Evolutionary conservation across 1,140 invertebrate genomes (phyloP).

Genomic region (Dinoponera quadriceps): DNA sequence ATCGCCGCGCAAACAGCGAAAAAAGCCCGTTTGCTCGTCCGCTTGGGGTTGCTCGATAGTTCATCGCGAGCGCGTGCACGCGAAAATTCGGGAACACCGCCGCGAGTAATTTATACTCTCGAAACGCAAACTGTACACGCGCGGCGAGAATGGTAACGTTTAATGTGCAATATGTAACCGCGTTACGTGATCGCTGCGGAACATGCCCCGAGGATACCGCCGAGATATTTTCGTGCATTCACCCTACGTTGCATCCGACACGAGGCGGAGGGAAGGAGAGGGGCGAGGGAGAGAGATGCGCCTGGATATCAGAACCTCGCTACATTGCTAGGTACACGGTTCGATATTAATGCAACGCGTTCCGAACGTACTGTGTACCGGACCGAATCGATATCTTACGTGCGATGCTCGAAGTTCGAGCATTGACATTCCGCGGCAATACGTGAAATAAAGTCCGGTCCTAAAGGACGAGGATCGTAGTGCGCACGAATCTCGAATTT

Average conservation of each 20-base stretch:
- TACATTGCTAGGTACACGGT: constrained; percentile 50
- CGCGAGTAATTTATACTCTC: constrained; percentile 29
- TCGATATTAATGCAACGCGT: constrained; percentile 49
- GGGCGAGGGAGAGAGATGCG: constrained; percentile 16
- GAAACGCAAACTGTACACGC: constrained; percentile 46
- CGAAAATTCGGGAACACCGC: background rate
- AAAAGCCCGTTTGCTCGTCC: background rate
- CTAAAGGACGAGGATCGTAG: background rate
- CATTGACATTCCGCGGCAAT: constrained; percentile 30
- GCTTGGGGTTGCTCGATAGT: background rate
- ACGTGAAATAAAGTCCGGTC: constrained; percentile 1
- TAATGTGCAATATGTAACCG: constrained; percentile 57
- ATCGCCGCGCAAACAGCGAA: background rate
- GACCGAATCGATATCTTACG: constrained; percentile 38
- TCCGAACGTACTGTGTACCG: constrained; percentile 4
- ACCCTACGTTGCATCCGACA: constrained; percentile 53
- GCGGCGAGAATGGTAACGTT: constrained; percentile 51
- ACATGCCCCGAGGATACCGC: constrained; percentile 49
- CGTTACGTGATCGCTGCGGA: constrained; percentile 44
- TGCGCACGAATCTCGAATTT: constrained; percentile 17
- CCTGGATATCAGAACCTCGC: constrained; percentile 49
- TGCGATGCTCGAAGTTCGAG: constrained; percentile 31
- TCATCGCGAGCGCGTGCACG: background rate
- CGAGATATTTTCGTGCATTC: constrained; percentile 55
- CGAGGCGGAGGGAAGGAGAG: background rate